Percentiles rank a stretch among this genome's conserved stretches.
Evolutionary conservation across 2,113 vertebrate species (phyloP).

Genomic region (Notarius lentiginosus): DNA sequence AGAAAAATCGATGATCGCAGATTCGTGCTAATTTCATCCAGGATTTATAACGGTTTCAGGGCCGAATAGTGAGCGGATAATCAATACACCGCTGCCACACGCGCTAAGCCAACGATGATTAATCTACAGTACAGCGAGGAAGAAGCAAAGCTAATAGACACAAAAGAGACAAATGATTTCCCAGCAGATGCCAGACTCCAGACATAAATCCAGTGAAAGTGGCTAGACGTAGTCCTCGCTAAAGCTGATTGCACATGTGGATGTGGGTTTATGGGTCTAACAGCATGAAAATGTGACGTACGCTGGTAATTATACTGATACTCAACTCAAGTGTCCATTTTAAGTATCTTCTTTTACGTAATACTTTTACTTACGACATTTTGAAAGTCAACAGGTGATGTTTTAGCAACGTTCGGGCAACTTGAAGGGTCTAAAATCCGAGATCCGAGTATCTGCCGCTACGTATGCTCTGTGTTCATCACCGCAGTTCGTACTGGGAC

Average conservation of each 20-base stretch:
- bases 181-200: constrained; percentile 27
- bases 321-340: neutral
- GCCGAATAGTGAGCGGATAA: constrained; percentile 30
- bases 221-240: neutral
- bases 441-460: neutral
- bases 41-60: constrained; percentile 54
- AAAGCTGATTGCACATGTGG: neutral
- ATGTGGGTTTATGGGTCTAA: neutral
- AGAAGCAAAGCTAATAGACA: constrained; percentile 39
- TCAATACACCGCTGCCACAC: constrained; percentile 42
- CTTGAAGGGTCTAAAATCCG: neutral
- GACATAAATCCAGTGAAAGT: constrained; percentile 12
- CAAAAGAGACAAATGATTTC: constrained; percentile 42
- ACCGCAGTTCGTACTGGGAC: neutral
- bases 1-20: constrained; percentile 38
- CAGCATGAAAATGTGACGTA: neutral
- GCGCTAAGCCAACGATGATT: constrained; percentile 42
- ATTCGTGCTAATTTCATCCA: constrained; percentile 89
- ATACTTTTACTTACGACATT: neutral
- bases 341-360: neutral
- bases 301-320: neutral
- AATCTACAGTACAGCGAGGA: constrained; percentile 32
- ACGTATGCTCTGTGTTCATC: neutral
- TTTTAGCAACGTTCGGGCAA: neutral
- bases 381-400: neutral